phyloP scores from a whole-genome alignment of 2,113 vertebrate species.

The Ophiodon elongatus region DNA sequence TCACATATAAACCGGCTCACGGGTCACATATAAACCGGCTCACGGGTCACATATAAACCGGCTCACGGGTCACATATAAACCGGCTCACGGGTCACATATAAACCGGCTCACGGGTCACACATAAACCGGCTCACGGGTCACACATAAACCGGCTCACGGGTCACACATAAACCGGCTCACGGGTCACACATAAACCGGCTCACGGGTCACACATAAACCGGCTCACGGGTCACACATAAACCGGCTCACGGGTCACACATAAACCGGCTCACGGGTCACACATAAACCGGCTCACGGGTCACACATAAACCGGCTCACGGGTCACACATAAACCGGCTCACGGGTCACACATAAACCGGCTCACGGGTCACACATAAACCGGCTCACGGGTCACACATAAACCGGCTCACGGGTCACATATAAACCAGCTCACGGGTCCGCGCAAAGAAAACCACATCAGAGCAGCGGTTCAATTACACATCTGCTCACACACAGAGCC shows the following conservation, averaged over 20 bases:
- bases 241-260: not conserved
- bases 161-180: not conserved
- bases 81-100: not conserved
- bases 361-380: not conserved
- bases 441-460: constrained; percentile 26
- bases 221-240: not conserved
- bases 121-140: not conserved
- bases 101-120: not conserved
- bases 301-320: not conserved
- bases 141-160: no score
- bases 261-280: not conserved
- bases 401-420: not conserved
- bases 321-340: no score
- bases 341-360: not conserved
- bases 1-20: no score
- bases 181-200: no score
- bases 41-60: no score
- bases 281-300: no score
- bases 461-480: constrained; percentile 38
- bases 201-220: not conserved
- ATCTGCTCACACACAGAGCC: constrained; percentile 28
- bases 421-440: not conserved
- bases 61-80: not conserved
- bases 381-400: not conserved
- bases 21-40: not conserved